Conservation (phyloP, 2,888 invertebrate genomes). For the Omphaloscelis lunosa region DNA sequence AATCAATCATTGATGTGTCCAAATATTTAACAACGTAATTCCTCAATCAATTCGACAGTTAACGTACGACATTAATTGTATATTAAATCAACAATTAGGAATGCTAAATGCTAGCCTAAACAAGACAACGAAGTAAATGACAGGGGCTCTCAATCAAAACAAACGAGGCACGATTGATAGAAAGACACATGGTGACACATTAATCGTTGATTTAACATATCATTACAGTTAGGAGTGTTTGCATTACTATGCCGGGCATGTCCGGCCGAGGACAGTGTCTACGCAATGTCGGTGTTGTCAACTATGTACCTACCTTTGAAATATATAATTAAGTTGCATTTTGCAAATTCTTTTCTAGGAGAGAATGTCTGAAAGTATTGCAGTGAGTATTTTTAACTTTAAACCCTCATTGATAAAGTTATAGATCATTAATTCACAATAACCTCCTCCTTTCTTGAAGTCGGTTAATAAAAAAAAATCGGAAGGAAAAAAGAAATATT, state of each 20-base stretch:
- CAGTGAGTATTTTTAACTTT: neutral
- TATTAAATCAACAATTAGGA: slow-evolving; percentile 53
- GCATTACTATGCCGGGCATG: slow-evolving; percentile 65
- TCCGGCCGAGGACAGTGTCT: slow-evolving; percentile 65
- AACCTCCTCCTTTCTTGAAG: too few relatives aligned
- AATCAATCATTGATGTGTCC: slow-evolving; percentile 3
- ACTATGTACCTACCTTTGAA: slow-evolving; percentile 43
- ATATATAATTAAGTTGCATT: slow-evolving; percentile 34
- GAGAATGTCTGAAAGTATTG: neutral
- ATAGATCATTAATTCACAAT: neutral
- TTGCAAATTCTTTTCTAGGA: neutral
- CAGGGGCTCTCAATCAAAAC: slow-evolving; percentile 64
- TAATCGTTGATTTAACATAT: slow-evolving; percentile 65
- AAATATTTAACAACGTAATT: slow-evolving; percentile 11
- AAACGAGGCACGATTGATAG: slow-evolving; percentile 58
- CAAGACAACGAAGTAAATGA: slow-evolving; percentile 61
- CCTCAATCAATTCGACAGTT: slow-evolving; percentile 39
- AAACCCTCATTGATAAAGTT: neutral
- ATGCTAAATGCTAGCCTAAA: slow-evolving; percentile 51
- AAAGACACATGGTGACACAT: slow-evolving; percentile 65
- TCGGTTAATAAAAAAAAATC: too few relatives aligned
- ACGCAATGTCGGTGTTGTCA: slow-evolving; percentile 65
- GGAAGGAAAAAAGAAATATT: too few relatives aligned
- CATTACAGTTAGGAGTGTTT: slow-evolving; percentile 64
- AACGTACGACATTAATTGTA: slow-evolving; percentile 38